These are phyloP conservation scores for Galerucella nymphaeae DNA, from an alignment of 2,888 invertebrate species.

Conservation along the genomic window DNA sequence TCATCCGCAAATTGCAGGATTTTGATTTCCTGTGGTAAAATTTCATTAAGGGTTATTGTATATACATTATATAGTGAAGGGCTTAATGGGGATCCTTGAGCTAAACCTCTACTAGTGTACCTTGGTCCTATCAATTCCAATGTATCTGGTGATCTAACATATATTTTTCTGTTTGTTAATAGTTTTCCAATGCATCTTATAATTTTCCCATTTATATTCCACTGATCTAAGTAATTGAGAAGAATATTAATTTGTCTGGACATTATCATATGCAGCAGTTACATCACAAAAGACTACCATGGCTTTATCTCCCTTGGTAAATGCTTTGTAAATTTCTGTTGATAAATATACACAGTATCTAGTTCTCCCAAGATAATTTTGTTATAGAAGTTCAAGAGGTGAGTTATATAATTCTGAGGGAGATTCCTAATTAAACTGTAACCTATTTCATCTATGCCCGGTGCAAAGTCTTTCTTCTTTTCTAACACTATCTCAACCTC, in stretches of 20 bases:
- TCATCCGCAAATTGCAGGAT: conserved; percentile 30
- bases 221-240: too few species aligned
- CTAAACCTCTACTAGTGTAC: conserved; percentile 5
- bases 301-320: too few species aligned
- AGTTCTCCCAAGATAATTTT: conserved; percentile 13
- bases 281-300: too few species aligned
- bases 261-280: too few species aligned
- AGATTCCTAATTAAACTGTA: conserved; percentile 25
- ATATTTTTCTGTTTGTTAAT: conserved; percentile 8
- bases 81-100: too few species aligned
- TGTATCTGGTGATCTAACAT: background rate
- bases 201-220: background rate
- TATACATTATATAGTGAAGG: conserved; percentile 30
- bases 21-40: conserved; percentile 4
- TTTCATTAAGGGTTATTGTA: background rate
- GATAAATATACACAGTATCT: too few species aligned
- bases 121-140: conserved; percentile 12
- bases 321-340: too few species aligned
- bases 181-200: background rate
- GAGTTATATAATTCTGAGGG: background rate
- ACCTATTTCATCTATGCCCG: conserved; percentile 28
- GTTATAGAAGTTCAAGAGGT: conserved; percentile 18
- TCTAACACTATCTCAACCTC: background rate
- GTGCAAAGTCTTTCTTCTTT: conserved; percentile 19
- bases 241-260: too few species aligned